These are phyloP conservation scores for Bradypus variegatus DNA, from an alignment of 2,797 vertebrate genomes.

Conservation along the genomic window DNA sequence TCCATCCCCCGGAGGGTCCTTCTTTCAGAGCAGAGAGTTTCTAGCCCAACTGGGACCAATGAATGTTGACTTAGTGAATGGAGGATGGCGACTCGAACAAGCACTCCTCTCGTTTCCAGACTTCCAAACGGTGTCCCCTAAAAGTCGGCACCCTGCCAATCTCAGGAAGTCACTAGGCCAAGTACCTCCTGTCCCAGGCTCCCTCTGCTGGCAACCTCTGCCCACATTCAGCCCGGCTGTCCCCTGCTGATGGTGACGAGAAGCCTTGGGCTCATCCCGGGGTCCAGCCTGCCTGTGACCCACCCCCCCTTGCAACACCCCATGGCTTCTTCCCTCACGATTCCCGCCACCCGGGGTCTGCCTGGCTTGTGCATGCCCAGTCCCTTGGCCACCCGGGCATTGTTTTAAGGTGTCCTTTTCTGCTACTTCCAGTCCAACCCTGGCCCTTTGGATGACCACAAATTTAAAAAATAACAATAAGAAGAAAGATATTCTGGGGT, in stretches of 20 bases:
- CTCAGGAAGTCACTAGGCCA: background rate
- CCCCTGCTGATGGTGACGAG: background rate
- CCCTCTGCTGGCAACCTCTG: accelerated
- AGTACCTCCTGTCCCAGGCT: accelerated
- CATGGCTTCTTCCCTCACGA: too few species aligned
- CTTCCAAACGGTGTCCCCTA: background rate
- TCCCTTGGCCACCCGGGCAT: accelerated
- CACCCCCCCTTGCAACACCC: too few species aligned
- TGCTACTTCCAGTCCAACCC: background rate
- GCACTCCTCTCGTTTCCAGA: background rate
- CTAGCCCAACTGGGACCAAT: background rate
- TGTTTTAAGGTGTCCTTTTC: background rate
- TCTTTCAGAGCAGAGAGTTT: background rate
- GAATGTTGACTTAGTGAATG: background rate
- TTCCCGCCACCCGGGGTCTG: accelerated
- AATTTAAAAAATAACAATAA: background rate
- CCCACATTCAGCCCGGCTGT: background rate
- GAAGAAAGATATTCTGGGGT: background rate
- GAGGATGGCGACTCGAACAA: accelerated
- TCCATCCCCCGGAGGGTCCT: accelerated
- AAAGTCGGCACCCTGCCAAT: background rate
- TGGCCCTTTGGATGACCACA: background rate
- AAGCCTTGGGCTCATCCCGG: accelerated
- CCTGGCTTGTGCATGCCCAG: accelerated
- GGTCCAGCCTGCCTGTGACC: background rate